Base-by-base conservation (phyloP, 2,113 vertebrate genomes). In the Paramisgurnus dabryanus region DNA sequence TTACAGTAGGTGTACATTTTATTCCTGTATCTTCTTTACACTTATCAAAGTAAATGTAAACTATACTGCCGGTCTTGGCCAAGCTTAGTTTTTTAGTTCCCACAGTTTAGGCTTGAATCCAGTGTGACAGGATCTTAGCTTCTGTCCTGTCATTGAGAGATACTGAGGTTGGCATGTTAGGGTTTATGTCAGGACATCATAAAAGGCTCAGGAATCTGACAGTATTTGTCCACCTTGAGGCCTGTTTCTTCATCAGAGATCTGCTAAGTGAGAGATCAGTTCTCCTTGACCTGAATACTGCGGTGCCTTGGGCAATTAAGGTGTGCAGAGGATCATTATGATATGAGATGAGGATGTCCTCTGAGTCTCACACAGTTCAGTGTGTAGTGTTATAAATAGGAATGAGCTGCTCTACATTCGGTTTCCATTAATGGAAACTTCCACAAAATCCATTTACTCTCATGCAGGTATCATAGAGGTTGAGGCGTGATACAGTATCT, bases 211-310 rank as follows among this genome's bases (percentile, higher is more conserved):
- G 65, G 55, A 12, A 10, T 55, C 22, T 47, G 80, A 12, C 80
- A 50, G 40, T 10, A 6, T 41, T 6, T 10, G 47, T 34, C 43
- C 67, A 22, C 65, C 63, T 49, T 47, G 7, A 68, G 63, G 22
- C 55, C 43, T 66, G 8, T 11, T 58, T 55, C 81, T 49, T 73
- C 8, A 5, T 45, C 13, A 2, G 49, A 55, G 55, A 66, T 27
- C 55, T 40, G 40, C 41, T 41, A 83, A 83, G 53, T 71, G 60
- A 60, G 34, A 65, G 61, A 64, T 76, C 76, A 67, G 53, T 78
- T 83, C 82, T 83, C 79, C 79, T 81, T 86, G 84, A 83, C 84
- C 82, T 81, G 65, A 83, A 78, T 81, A 76, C 57, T 40, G 11
- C 10, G 68, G 43, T 78, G 22, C 67, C 63, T 40, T 78, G 5